These are phyloP conservation scores for Oscheius onirici DNA, from an alignment of 2,888 invertebrate species.

Conservation along the genomic window DNA sequence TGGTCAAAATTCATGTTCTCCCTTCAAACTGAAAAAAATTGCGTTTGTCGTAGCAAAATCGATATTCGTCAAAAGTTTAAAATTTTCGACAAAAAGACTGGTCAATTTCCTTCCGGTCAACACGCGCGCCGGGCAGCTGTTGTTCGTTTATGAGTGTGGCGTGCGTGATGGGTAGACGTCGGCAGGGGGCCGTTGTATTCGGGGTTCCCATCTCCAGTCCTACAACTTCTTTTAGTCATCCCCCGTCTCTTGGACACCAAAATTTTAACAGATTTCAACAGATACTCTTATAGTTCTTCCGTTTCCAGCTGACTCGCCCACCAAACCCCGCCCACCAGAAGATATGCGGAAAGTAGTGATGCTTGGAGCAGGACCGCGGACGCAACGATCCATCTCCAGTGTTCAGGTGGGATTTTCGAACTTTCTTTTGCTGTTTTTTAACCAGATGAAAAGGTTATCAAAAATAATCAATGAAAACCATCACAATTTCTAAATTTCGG, in stretches of 20 bases:
- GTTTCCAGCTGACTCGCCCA: constrained; percentile 12
- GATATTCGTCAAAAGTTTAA: background rate
- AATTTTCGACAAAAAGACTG: background rate
- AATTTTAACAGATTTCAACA: background rate
- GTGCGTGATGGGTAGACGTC: constrained; percentile 20
- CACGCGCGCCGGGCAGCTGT: constrained; percentile 10
- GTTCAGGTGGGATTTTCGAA: constrained; percentile 45
- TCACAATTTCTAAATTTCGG: too few relatives aligned
- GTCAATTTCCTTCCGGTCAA: background rate
- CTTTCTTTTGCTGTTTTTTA: background rate
- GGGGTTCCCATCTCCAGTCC: background rate
- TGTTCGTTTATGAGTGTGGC: background rate
- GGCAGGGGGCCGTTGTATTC: constrained; percentile 10
- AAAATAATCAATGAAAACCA: too few relatives aligned
- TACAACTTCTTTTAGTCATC: background rate
- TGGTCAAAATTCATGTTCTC: background rate
- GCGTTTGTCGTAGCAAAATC: background rate
- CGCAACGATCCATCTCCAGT: constrained; percentile 55
- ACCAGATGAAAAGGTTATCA: too few relatives aligned
- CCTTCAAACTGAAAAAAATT: background rate
- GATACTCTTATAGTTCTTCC: constrained; percentile 15
- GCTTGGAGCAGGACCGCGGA: constrained; percentile 56
- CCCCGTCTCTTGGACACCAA: too few relatives aligned
- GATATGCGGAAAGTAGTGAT: constrained; percentile 48
- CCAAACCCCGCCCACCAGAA: constrained; percentile 18